phyloP scores from a whole-genome alignment of 2,888 invertebrate species.

The Eristalis pertinax region DNA sequence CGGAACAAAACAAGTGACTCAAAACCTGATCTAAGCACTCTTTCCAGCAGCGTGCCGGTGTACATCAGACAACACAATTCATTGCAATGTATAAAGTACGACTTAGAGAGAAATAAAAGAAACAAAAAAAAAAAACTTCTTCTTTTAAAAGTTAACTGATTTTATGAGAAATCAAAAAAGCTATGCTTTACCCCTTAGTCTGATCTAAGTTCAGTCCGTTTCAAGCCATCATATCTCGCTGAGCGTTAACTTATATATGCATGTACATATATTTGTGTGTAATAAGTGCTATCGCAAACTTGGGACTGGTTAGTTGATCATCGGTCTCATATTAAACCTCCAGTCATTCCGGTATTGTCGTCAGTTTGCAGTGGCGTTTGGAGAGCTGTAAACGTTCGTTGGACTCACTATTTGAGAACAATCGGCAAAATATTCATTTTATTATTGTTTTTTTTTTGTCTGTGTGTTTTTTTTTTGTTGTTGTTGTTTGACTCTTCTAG shows the following conservation, averaged over 20 bases:
- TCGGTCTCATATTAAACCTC: conserved; percentile 53
- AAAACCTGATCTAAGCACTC: too few relatives aligned
- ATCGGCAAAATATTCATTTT: conserved; percentile 23
- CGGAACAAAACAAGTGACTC: too few relatives aligned
- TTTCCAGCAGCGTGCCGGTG: too few relatives aligned
- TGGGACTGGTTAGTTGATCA: conserved; percentile 42
- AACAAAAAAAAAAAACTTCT: too few relatives aligned
- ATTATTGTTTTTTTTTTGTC: too few relatives aligned
- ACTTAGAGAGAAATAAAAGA: too few relatives aligned
- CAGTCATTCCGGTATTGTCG: conserved; percentile 61
- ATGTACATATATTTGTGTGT: not conserved
- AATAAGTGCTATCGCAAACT: conserved; percentile 30
- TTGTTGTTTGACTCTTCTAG: not conserved
- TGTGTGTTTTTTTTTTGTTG: conserved; percentile 10
- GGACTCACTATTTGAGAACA: not conserved
- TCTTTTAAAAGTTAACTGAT: not conserved
- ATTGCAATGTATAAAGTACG: too few relatives aligned
- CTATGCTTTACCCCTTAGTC: conserved; percentile 45
- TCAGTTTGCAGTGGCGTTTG: conserved; percentile 58
- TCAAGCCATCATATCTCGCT: conserved; percentile 56
- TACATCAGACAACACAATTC: too few relatives aligned
- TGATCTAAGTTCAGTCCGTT: conserved; percentile 32
- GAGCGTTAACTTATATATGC: conserved; percentile 19
- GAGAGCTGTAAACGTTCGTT: conserved; percentile 45
- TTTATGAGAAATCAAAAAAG: conserved; percentile 16